Evolutionary conservation across 1,140 invertebrate genomes (phyloP), one percentile per base, ranked within the genome.

Genomic region (Caenorhabditis brenneri): DNA sequence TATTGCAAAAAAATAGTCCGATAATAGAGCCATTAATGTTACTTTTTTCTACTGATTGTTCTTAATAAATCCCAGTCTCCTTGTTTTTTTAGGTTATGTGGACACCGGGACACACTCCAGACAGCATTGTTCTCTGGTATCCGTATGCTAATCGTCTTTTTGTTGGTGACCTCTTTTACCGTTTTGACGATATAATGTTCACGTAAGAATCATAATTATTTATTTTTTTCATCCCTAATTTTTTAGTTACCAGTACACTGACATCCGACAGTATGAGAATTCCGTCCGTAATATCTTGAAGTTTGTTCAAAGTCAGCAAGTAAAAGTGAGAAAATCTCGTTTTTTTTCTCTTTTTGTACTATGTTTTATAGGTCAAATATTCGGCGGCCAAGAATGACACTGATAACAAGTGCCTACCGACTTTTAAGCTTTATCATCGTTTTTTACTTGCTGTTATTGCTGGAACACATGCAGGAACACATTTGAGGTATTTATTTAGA

Each of bases 41-140:
- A n/a, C n/a, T n/a, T n/a, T n/a, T n/a, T n/a, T n/a, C n/a, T n/a
- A n/a, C n/a, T n/a, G n/a, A n/a, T n/a, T n/a, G n/a, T n/a, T n/a
- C n/a, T n/a, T n/a, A n/a, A n/a, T n/a, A n/a, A n/a, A n/a, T n/a
- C n/a, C n/a, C n/a, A n/a, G n/a, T n/a, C n/a, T n/a, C n/a, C n/a
- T n/a, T n/a, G n/a, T n/a, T n/a, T n/a, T 42, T 85, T 36, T 29
- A 87, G 51, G 80, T 79, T 2, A 51, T 81, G 33, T 85, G 84
- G 84, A 85, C 80, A 12, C 87, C 86, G 3, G 87, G 87, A 22
- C 87, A 87, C 53, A 87, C 87, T 31, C 87, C 86, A 19, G 87
- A 87, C 49, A 69, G 81, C 22, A 49, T 87, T n/a, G 79, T 83
- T 19, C 24, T 87, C 2, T 82, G 83, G 58, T 87, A 87, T 80